Conservation (phyloP, 2,797 vertebrate species). For the Arrhamphus sclerolepis region DNA sequence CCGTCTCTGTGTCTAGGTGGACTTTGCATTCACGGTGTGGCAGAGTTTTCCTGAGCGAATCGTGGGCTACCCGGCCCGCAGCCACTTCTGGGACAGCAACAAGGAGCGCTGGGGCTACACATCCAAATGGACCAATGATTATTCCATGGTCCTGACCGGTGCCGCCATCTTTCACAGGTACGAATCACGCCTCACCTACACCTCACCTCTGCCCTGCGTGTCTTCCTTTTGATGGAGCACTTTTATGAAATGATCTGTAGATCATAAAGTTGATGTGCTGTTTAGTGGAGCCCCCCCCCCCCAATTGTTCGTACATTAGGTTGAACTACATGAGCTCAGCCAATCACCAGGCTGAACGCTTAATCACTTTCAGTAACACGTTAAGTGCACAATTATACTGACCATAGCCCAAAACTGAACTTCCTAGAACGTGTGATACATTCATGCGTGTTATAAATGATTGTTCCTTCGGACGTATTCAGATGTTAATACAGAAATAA, state of each 20-base stretch:
- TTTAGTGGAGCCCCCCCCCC: no score
- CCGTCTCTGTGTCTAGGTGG: conserved; percentile 85
- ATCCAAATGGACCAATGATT: conserved; percentile 99
- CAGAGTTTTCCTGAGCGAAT: conserved; percentile 98
- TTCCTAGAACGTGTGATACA: no score
- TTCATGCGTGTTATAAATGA: no score
- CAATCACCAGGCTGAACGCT: conserved; percentile 53
- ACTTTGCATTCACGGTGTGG: conserved; percentile 99
- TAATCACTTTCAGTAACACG: conserved; percentile 52
- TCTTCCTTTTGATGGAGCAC: conserved; percentile 44
- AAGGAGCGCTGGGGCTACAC: conserved; percentile 99
- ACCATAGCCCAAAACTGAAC: no score
- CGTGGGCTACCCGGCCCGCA: conserved; percentile 96
- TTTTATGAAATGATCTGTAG: conserved; percentile 64
- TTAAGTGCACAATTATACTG: conserved; percentile 32
- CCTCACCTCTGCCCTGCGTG: conserved; percentile 10
- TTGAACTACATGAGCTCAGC: conserved; percentile 51
- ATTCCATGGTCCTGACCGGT: conserved; percentile 92
- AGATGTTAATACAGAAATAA: no score
- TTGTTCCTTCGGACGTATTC: no score
- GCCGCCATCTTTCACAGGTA: conserved; percentile 95
- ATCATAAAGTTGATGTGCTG: conserved; percentile 51
- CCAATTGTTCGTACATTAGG: no score
- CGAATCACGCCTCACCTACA: not conserved
- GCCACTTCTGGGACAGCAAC: conserved; percentile 98